Evolutionary conservation across 2,888 invertebrate species (phyloP).

Genomic region (Dynastes tityus): DNA sequence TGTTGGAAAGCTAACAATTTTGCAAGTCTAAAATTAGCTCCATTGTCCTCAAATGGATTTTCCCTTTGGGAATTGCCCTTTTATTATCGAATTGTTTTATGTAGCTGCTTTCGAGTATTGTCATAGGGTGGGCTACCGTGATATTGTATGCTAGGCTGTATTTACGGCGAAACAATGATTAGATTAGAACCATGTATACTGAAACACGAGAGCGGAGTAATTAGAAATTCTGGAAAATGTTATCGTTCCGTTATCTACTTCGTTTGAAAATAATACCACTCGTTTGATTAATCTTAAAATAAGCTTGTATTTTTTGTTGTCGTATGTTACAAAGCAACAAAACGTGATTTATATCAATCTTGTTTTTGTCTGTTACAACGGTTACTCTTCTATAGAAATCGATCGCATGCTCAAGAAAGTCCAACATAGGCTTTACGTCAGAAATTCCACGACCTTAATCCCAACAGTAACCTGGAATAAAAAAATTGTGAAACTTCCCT

Average conservation of each 20-base stretch:
- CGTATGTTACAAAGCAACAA: background rate
- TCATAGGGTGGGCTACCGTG: background rate
- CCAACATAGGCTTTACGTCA: no score
- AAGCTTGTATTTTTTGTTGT: background rate
- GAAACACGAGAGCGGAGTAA: conserved; percentile 8
- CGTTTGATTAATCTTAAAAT: background rate
- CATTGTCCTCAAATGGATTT: conserved; percentile 39
- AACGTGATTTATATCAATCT: no score
- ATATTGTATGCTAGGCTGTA: background rate
- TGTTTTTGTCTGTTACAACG: no score
- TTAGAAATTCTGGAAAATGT: conserved; percentile 11
- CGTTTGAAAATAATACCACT: conserved; percentile 2
- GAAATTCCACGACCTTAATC: no score
- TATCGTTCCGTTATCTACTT: conserved; percentile 26
- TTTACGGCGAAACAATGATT: conserved; percentile 13
- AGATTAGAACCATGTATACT: conserved; percentile 3
- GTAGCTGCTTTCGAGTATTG: background rate
- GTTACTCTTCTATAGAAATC: no score
- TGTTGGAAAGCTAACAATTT: background rate
- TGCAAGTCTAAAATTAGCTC: conserved; percentile 21
- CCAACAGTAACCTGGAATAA: no score
- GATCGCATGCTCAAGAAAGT: no score
- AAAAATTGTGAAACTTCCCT: no score
- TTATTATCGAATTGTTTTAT: conserved; percentile 37
- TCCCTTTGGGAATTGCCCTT: conserved; percentile 25